Evolutionary conservation across 2,797 vertebrate species (phyloP).

Genomic region (Bradypus variegatus): DNA sequence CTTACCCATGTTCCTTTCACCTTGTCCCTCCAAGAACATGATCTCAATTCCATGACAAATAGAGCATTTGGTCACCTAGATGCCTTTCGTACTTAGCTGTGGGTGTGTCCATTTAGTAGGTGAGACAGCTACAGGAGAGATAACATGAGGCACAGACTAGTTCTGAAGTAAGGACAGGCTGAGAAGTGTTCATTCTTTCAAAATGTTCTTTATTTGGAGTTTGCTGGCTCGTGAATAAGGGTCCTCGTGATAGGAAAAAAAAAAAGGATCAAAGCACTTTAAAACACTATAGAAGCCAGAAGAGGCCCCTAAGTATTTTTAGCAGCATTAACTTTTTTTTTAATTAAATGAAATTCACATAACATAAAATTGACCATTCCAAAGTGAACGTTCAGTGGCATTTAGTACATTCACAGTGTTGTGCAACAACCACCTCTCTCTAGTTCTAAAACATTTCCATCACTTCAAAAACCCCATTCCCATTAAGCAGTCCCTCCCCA

Average conservation of each 20-base stretch:
- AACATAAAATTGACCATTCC: too few species aligned
- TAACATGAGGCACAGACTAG: neutral
- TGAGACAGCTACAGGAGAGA: neutral
- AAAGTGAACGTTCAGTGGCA: too few species aligned
- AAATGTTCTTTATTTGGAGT: conserved; percentile 6
- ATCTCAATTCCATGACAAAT: neutral
- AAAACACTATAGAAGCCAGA: neutral
- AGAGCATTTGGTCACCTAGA: neutral
- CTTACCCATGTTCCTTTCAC: neutral
- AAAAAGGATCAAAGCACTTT: neutral
- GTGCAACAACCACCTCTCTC: too few species aligned
- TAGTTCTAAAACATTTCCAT: too few species aligned
- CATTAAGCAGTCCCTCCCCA: too few species aligned
- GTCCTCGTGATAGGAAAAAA: neutral
- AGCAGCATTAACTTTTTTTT: neutral
- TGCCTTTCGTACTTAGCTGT: neutral
- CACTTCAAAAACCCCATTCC: too few species aligned
- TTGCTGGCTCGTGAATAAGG: neutral
- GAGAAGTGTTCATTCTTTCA: neutral
- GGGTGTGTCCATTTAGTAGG: neutral
- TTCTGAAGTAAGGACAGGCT: neutral
- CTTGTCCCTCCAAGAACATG: neutral
- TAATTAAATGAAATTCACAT: too few species aligned
- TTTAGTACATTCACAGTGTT: too few species aligned
- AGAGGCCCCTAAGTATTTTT: neutral